Percentiles rank a stretch among this genome's conserved stretches.
Conservation (phyloP, 2,797 vertebrate genomes). For the Huso huso region DNA sequence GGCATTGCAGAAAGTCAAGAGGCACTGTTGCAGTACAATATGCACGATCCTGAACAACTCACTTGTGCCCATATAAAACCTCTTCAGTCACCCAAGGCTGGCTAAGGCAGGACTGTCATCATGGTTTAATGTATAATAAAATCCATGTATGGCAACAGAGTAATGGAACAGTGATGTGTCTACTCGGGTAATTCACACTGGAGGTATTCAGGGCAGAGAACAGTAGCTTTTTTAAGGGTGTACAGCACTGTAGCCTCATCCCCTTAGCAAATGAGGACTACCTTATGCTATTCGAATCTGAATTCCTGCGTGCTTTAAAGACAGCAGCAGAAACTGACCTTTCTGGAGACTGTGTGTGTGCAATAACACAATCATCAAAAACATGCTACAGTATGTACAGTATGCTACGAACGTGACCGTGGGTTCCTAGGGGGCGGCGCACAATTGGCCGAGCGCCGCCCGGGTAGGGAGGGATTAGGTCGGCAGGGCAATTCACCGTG, state of each 20-base stretch:
- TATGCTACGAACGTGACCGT: too few relatives aligned
- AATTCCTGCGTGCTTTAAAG: constrained; percentile 26
- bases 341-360: constrained; percentile 15
- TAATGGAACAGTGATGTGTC: neutral
- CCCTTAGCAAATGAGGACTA: constrained; percentile 2
- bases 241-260: too few relatives aligned
- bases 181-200: neutral
- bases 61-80: neutral
- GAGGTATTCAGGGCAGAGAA: constrained; percentile 4
- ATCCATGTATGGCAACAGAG: neutral
- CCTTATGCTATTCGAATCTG: constrained; percentile 20
- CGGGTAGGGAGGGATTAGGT: too few relatives aligned
- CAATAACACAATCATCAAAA: too few relatives aligned
- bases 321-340: constrained; percentile 32
- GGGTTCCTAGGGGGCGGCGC: too few relatives aligned
- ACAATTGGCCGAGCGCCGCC: too few relatives aligned
- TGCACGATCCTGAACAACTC: constrained; percentile 2
- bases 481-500: too few relatives aligned
- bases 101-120: neutral
- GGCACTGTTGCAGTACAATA: neutral
- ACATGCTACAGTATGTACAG: too few relatives aligned
- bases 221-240: neutral
- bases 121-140: neutral
- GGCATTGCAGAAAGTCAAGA: neutral
- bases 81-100: neutral